Percentiles rank a stretch among this genome's conserved stretches.
phyloP scores from a whole-genome alignment of 2,797 vertebrate species.

The Clarias laeviceps region DNA sequence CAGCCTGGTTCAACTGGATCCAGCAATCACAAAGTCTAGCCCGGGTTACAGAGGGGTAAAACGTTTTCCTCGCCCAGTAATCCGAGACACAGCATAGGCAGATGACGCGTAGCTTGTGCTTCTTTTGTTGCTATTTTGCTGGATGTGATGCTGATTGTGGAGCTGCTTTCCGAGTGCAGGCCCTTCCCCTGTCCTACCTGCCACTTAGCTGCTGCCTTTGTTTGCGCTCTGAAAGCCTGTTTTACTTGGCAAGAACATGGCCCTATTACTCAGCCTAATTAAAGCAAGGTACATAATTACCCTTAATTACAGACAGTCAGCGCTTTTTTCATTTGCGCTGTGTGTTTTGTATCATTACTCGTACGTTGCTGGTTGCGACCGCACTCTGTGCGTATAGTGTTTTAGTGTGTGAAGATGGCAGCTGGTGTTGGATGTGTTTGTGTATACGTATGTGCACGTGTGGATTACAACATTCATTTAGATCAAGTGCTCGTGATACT shows the following conservation, averaged over 20 bases:
- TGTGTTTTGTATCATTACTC: conserved; percentile 58
- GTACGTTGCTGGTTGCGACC: conserved; percentile 41
- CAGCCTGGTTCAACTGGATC: background rate
- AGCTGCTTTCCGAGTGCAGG: conserved; percentile 30
- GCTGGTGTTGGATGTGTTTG: conserved; percentile 31
- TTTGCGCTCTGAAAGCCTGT: conserved; percentile 63
- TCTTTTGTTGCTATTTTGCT: conserved; percentile 28
- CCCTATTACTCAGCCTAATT: conserved; percentile 66
- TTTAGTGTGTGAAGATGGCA: conserved; percentile 39
- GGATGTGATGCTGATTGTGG: conserved; percentile 21
- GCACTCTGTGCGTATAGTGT: conserved; percentile 22
- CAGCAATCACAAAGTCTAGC: background rate
- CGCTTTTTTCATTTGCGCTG: conserved; percentile 54
- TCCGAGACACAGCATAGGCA: background rate
- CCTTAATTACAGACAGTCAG: conserved; percentile 64
- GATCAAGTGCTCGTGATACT: conserved; percentile 7
- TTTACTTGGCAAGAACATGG: conserved; percentile 66
- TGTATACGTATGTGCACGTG: conserved; percentile 24
- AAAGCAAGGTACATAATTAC: conserved; percentile 65
- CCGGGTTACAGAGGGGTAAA: background rate
- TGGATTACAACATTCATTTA: conserved; percentile 35
- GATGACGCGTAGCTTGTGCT: conserved; percentile 1
- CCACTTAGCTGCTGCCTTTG: conserved; percentile 62
- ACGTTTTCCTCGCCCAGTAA: background rate
- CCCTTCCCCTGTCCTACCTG: conserved; percentile 49